phyloP scores from a whole-genome alignment of 2,888 invertebrate genomes.

The Cantharis flavilabris region DNA sequence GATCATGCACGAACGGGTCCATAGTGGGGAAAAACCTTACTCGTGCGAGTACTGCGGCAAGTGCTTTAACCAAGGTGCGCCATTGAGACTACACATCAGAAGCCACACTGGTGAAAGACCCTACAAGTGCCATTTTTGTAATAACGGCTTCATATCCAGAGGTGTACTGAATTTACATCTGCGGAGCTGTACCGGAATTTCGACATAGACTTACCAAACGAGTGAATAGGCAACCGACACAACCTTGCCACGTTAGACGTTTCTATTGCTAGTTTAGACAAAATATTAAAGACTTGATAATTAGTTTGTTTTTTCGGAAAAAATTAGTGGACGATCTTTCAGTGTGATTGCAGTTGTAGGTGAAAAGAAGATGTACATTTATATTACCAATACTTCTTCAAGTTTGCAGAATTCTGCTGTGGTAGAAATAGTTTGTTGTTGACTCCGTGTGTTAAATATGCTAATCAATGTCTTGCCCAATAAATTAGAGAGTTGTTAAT shows the following conservation, averaged over 20 bases:
- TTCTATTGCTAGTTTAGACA: background rate
- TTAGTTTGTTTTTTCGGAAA: background rate
- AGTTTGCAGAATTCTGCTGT: background rate
- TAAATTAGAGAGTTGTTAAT: background rate
- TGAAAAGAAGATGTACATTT: background rate
- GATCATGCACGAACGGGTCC: conserved; percentile 64
- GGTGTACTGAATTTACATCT: conserved; percentile 64
- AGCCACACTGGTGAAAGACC: conserved; percentile 66
- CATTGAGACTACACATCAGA: conserved; percentile 65
- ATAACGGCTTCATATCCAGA: conserved; percentile 63
- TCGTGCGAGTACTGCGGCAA: conserved; percentile 65
- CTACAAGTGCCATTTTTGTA: conserved; percentile 62
- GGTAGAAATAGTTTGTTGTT: background rate
- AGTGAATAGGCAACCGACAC: no score
- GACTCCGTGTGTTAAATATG: background rate
- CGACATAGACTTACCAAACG: background rate
- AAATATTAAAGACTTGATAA: background rate
- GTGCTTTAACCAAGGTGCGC: conserved; percentile 64
- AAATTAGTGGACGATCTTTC: background rate
- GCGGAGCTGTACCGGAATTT: conserved; percentile 48
- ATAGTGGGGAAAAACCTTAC: conserved; percentile 66
- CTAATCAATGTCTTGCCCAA: background rate
- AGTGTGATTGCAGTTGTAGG: background rate
- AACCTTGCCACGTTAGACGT: background rate
- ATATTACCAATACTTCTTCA: background rate